These are phyloP conservation scores for Parascotia fuliginaria DNA, from an alignment of 2,888 invertebrate species.

Conservation along the genomic window DNA sequence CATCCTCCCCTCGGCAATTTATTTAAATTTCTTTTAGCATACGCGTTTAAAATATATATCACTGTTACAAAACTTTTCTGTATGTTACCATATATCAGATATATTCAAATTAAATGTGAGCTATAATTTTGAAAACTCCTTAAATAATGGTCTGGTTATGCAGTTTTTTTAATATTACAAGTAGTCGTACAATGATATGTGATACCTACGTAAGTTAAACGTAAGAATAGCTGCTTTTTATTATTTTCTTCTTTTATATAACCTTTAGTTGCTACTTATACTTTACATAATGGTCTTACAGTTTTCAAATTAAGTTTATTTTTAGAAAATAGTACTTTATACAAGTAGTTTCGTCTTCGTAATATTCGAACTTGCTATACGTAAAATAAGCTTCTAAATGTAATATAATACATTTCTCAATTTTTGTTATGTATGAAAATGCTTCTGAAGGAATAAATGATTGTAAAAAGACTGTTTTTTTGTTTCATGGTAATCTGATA, in stretches of 20 bases:
- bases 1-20: too few relatives aligned
- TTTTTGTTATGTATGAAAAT: too few relatives aligned
- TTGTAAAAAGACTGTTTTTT: too few relatives aligned
- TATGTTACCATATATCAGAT: constrained; percentile 46
- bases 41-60: constrained; percentile 38
- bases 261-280: constrained; percentile 20
- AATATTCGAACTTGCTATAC: not conserved
- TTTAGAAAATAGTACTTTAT: constrained; percentile 2
- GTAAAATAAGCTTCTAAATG: not conserved
- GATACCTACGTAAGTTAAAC: constrained; percentile 17
- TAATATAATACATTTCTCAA: too few relatives aligned
- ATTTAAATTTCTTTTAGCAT: constrained; percentile 14
- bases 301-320: constrained; percentile 20
- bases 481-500: too few relatives aligned
- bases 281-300: constrained; percentile 23
- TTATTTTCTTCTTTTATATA: constrained; percentile 19
- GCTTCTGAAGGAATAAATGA: too few relatives aligned
- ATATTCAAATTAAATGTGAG: constrained; percentile 60
- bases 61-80: constrained; percentile 30
- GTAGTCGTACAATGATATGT: constrained; percentile 42
- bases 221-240: constrained; percentile 25
- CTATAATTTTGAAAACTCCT: constrained; percentile 53
- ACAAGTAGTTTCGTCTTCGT: not conserved
- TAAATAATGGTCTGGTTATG: constrained; percentile 38
- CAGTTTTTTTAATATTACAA: constrained; percentile 46